These are phyloP conservation scores for honey bee (Apis mellifera) DNA, from an alignment of 1,140 invertebrate species.

Conservation along the genomic window Amel_HAv3.1 CM009931.2:17778501-17779000, in stretches of 20 bases:
- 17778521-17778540: conserved; percentile 80
- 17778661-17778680: conserved; percentile 74
- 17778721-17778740: conserved; percentile 53
- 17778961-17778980: not conserved
- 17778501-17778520: conserved; percentile 72
- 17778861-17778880: not conserved
- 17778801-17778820: conserved; percentile 3
- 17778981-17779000: not conserved
- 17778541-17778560: conserved; percentile 77
- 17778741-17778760: conserved; percentile 27
- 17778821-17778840: not conserved
- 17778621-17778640: conserved; percentile 78
- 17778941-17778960: not conserved
- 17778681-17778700: conserved; percentile 63
- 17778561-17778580: conserved; percentile 80
- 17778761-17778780: not conserved
- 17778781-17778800: not conserved
- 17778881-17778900: not conserved
- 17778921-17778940: not conserved
- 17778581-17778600: conserved; percentile 80
- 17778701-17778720: conserved; percentile 44
- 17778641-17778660: conserved; percentile 73
- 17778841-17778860: not conserved
- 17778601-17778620: conserved; percentile 76
- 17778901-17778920: no score